phyloP scores from a whole-genome alignment of 2,888 invertebrate species.

The Xylota sylvarum region DNA sequence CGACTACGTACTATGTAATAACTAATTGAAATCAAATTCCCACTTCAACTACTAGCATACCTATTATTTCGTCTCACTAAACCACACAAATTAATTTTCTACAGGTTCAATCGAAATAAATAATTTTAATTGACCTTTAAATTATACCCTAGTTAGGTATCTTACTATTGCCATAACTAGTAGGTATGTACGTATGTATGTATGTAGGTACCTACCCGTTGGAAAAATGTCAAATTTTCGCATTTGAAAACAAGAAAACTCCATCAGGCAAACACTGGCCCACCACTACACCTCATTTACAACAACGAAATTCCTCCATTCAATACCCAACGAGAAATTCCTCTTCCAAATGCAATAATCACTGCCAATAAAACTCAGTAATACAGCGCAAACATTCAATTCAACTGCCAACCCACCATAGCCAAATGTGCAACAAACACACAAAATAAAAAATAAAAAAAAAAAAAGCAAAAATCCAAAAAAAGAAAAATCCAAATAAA shows the following conservation, averaged over 20 bases:
- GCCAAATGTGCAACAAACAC: constrained; percentile 60
- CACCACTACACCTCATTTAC: constrained; percentile 5
- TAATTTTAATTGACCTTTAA: constrained; percentile 14
- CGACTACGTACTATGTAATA: no score
- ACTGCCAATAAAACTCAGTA: constrained; percentile 63
- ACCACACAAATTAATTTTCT: no score
- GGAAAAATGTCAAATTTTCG: constrained; percentile 50
- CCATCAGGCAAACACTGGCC: constrained; percentile 37
- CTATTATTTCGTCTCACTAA: no score
- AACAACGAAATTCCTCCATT: constrained; percentile 46
- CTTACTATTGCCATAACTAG: constrained; percentile 7
- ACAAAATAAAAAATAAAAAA: background rate
- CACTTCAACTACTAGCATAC: no score
- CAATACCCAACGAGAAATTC: constrained; percentile 45
- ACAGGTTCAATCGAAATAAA: no score
- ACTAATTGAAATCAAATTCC: no score
- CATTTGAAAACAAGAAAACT: constrained; percentile 51
- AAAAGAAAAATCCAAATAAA: constrained; percentile 46
- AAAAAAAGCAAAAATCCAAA: constrained; percentile 22
- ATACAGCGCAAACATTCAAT: constrained; percentile 52
- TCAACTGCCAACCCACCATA: constrained; percentile 39
- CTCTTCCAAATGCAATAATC: constrained; percentile 65
- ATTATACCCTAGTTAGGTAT: background rate
- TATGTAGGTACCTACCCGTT: constrained; percentile 6
- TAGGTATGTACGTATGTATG: no score